Base-by-base conservation (phyloP, 1,140 invertebrate genomes). In the Condylostylus longicornis region DNA sequence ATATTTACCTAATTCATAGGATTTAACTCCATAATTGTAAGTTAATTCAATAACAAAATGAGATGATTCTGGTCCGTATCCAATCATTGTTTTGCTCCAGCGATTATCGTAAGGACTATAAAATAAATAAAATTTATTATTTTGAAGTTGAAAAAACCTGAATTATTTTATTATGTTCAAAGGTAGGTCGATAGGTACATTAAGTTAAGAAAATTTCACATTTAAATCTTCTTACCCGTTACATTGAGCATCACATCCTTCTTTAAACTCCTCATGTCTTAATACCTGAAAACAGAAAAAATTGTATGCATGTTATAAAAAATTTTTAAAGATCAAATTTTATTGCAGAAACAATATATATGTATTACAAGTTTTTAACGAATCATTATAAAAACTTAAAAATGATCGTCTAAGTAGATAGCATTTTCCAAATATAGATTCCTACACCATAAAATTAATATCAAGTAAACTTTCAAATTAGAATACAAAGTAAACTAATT, bases 51-150 rank as follows among this genome's bases (percentile, higher is more conserved):
- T 68, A 4, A 95, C 93, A 74, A 98, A 98, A 63, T 97, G 84
- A 34, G 73, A 71, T 50, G 93, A 83, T 66, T 98, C 95, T 7
- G 82, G 75, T 1, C 94, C 94, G 71, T 95, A 98, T 9, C 94
- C 95, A 32, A 98, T 74, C 94, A 98, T 98, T 0, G 95, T 97
- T 67, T 98, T 98, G 53, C 88, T 95, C 95, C 95, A 98, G 46
- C 85, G 79, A 46, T 91, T 93, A 55, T 87, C 85, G 66, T 96
- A 98, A 13, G 90, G 90, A 27, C 88, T 89, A 37, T 10, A 44
- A 35, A 36, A 15, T 18, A 31, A 45, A 25, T 15, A 9, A 35
- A 15, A 44, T 41, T 20, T 29, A 40, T 43, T 34, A 27, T 27
- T 3, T 5, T 27, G 14, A 27, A 8, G 15, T 20, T 10, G 18